phyloP scores from a whole-genome alignment of 2,113 vertebrate genomes.

The Gallinago jamesoni region DNA sequence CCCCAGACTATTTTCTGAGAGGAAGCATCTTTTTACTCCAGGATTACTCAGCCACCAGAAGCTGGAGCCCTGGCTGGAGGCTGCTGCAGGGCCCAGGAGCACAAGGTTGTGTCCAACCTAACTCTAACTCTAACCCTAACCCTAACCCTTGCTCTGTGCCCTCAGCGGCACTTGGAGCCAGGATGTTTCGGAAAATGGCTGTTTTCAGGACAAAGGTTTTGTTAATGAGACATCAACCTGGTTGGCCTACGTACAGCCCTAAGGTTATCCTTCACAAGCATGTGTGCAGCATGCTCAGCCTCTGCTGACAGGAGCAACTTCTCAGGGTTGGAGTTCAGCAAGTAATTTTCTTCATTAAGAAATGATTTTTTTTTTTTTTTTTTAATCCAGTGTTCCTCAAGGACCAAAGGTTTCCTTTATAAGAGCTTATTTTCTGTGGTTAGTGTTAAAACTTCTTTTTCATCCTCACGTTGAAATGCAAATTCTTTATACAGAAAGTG shows the following conservation, averaged over 20 bases:
- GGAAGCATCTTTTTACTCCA: background rate
- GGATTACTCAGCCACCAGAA: background rate
- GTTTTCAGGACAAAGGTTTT: background rate
- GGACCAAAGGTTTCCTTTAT: background rate
- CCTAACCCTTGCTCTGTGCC: background rate
- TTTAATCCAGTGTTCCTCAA: background rate
- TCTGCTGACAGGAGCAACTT: background rate
- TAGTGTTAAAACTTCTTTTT: background rate
- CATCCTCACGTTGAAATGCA: background rate
- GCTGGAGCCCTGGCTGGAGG: background rate
- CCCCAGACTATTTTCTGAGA: background rate
- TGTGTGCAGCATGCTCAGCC: no score
- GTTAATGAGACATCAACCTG: background rate
- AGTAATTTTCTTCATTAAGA: background rate
- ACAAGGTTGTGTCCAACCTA: background rate
- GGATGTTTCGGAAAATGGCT: background rate
- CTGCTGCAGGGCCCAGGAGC: background rate
- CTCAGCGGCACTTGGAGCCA: background rate
- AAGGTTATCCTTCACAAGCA: background rate
- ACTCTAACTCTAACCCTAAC: background rate
- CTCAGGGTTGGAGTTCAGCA: background rate
- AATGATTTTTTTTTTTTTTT: background rate
- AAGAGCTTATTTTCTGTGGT: background rate
- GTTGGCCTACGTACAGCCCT: background rate
- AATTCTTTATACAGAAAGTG: background rate